These are phyloP conservation scores for Crenuchus spilurus DNA, from an alignment of 2,797 vertebrate species.

Conservation along the genomic window DNA sequence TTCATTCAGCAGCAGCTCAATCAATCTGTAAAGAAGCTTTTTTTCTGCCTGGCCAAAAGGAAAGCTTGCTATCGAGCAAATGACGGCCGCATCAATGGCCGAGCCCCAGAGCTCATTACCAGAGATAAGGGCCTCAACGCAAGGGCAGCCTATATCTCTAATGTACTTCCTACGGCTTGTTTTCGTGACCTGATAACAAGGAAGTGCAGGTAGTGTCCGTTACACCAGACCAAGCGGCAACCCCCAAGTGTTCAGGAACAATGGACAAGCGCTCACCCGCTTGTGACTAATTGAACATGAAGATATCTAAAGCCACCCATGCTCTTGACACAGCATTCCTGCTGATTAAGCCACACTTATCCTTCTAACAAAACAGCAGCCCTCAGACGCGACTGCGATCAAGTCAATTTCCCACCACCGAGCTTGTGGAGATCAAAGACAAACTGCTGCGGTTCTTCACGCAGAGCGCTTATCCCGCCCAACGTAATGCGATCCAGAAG, in stretches of 20 bases:
- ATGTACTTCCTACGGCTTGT: conserved; percentile 56
- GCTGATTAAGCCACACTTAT: conserved; percentile 27
- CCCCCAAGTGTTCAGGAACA: conserved; percentile 33
- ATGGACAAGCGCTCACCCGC: conserved; percentile 28
- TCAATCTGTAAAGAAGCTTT: conserved; percentile 1
- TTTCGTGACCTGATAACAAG: conserved; percentile 44
- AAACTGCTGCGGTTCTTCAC: conserved; percentile 18
- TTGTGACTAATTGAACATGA: conserved; percentile 18
- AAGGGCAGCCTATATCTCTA: conserved; percentile 52
- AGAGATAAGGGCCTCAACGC: conserved; percentile 42
- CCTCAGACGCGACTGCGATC: conserved; percentile 17
- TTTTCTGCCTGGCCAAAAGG: not conserved
- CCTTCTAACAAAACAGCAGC: conserved; percentile 31
- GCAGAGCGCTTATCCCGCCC: conserved; percentile 36
- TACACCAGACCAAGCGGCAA: conserved; percentile 42
- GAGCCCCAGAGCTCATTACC: conserved; percentile 14
- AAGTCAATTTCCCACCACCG: conserved; percentile 9
- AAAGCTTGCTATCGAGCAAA: conserved; percentile 6
- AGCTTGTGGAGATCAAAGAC: conserved; percentile 41
- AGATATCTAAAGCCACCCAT: conserved; percentile 17
- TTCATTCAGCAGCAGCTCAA: conserved; percentile 19
- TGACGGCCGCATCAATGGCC: not conserved
- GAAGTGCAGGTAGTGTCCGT: conserved; percentile 41
- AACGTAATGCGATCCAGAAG: conserved; percentile 18
- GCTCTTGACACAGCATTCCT: conserved; percentile 36